These are phyloP conservation scores for Entomyzon cyanotis DNA, from an alignment of 2,113 vertebrate species.

Conservation along the genomic window DNA sequence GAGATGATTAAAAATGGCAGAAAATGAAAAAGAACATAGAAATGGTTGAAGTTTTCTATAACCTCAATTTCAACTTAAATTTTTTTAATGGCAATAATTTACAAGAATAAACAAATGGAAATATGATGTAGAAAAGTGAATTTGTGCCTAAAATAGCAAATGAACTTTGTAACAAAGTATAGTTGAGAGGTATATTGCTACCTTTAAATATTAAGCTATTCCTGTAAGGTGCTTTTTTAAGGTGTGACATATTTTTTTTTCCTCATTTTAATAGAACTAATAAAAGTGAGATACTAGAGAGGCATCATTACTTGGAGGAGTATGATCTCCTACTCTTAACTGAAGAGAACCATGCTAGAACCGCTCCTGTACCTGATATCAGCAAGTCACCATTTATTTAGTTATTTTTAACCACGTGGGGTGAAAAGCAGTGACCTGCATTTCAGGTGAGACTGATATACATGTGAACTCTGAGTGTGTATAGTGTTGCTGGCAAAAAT, in stretches of 20 bases:
- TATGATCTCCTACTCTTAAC: slow-evolving; percentile 56
- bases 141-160: slow-evolving; percentile 27
- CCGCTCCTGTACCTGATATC: neutral
- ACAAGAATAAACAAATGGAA: slow-evolving; percentile 41
- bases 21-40: neutral
- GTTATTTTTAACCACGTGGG: slow-evolving; percentile 17
- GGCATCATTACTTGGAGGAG: slow-evolving; percentile 63
- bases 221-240: slow-evolving; percentile 67
- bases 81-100: slow-evolving; percentile 38
- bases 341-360: neutral
- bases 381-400: neutral
- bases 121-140: slow-evolving; percentile 25
- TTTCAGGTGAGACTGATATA: slow-evolving; percentile 53
- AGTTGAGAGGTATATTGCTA: slow-evolving; percentile 60
- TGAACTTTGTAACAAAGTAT: neutral
- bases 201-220: slow-evolving; percentile 70
- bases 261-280: slow-evolving; percentile 74
- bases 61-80: neutral
- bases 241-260: slow-evolving; percentile 62
- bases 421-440: slow-evolving; percentile 46
- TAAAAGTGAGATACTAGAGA: slow-evolving; percentile 76
- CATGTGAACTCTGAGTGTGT: slow-evolving; percentile 59
- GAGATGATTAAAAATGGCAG: neutral
- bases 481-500: slow-evolving; percentile 74
- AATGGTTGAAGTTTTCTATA: slow-evolving; percentile 5